Percentiles rank a stretch among this genome's conserved stretches.
Evolutionary conservation across 2,797 vertebrate species (phyloP).

Genomic region (Galago senegalensis): DNA sequence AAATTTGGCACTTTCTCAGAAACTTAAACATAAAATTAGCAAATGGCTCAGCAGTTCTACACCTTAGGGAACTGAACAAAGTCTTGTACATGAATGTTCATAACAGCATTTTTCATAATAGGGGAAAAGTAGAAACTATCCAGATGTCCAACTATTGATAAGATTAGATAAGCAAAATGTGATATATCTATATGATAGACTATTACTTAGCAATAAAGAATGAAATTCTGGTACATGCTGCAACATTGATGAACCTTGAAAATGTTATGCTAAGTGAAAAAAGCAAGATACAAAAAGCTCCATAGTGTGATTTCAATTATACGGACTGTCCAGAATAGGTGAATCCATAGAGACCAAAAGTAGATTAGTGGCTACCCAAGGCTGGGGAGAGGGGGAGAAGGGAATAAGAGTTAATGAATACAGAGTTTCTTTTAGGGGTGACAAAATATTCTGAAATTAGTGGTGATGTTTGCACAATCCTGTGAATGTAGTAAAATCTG

Average conservation of each 20-base stretch:
- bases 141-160: neutral
- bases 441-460: neutral
- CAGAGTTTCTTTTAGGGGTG: neutral
- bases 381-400: neutral
- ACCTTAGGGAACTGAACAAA: neutral
- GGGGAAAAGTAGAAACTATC: neutral
- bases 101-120: neutral
- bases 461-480: neutral
- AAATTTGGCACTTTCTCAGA: neutral
- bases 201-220: neutral
- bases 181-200: neutral
- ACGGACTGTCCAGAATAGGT: neutral
- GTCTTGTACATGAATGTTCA: neutral
- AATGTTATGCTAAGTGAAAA: neutral
- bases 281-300: neutral
- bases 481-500: neutral
- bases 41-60: neutral
- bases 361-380: neutral
- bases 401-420: neutral
- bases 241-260: slow-evolving; percentile 17
- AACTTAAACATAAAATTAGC: neutral
- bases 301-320: neutral
- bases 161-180: neutral
- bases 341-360: neutral
- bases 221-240: neutral